Evolutionary conservation across 1,140 invertebrate species (phyloP), one percentile per base, ranked within the genome.

Genomic region (Papilio polytes): DNA sequence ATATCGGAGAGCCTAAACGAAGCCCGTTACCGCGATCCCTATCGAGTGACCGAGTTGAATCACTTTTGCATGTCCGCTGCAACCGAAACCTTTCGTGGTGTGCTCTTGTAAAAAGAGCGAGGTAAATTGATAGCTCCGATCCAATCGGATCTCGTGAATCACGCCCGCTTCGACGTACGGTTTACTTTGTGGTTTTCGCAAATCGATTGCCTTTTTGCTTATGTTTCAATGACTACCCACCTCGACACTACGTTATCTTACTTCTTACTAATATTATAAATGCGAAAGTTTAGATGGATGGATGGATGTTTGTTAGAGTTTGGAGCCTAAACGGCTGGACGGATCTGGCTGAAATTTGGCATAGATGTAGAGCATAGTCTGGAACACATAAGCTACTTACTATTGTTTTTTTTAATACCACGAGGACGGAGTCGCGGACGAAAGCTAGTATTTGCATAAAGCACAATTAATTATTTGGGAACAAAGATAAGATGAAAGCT

Each of bases 91-190:
- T 89, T 91, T 88, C 89, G 87, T 88, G 83, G 86, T 82, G 80
- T 80, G 86, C 88, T 90, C 90, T 88, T 88, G 87, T 86, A 82
- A 84, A 86, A 83, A 83, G 81, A 85, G 84, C 82, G 84, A 83
- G 83, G 89, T 88, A 89, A 87, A 85, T 88, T 87, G 86, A 91
- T 90, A 89, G 77, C 85, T 80, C 83, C 85, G 84, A 87, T 82
- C 80, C 81, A 87, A 90, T 87, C 85, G 82, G 87, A 90, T 74
- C 72, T 82, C 85, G 89, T 91, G 89, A 91, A 86, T 91, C 89
- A 91, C 82, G 80, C 77, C 78, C 81, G 84, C 81, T 91, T 91
- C 87, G 59, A 63, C 81, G 89, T 87, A 89, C 82, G 81, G 76
- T 80, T 84, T 82, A 86, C 41, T 81, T 86, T 86, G 84, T 83